Base-by-base conservation (phyloP, 1,140 invertebrate species). In the Cotesia typhae region DNA sequence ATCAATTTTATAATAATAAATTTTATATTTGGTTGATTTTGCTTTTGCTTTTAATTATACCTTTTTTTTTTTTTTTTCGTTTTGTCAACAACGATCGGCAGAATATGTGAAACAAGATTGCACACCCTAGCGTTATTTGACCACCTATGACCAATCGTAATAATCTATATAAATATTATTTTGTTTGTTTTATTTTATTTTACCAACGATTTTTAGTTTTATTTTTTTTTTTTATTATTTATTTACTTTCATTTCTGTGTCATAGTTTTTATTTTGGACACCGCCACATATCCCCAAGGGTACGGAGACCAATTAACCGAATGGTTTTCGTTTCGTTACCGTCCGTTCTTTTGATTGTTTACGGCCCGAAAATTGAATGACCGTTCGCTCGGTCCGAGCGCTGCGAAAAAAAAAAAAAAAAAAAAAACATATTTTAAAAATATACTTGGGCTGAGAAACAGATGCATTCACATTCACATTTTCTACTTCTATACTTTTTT, bases 331-430 rank as follows among this genome's bases (percentile, higher is more conserved):
- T 68, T 75, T 65, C 74, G 52, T 73, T 73, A 71, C 71, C 61
- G 47, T 51, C 59, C 74, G 67, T 71, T 75, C 72, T 69, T 75
- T 73, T 71, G 69, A 73, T 73, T 75, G 74, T 73, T 75, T 73
- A 73, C 66, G 59, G 55, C 55, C 9, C 17, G 69, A 69, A 73
- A 68, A 73, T 71, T 71, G 59, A 73, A 71, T 60, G 61, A 70
- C 67, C 57, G 65, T 63, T 72, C 65, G 65, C 71, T 72, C 65
- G 65, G 65, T 72, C 28, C 38, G 38, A n/a, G 38, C 51, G 38
- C 28, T 28, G 14, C 64, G 5, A 38, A 52, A 59, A 35, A 67
- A 66, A 72, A 65, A 53, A 14, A 14, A 52, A 59, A 35, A 67
- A 66, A 52, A 59, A 35, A 67, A 66, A 72, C 52, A 65, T 66